phyloP scores from a whole-genome alignment of 2,113 vertebrate genomes.

The Aphyosemion australe region DNA sequence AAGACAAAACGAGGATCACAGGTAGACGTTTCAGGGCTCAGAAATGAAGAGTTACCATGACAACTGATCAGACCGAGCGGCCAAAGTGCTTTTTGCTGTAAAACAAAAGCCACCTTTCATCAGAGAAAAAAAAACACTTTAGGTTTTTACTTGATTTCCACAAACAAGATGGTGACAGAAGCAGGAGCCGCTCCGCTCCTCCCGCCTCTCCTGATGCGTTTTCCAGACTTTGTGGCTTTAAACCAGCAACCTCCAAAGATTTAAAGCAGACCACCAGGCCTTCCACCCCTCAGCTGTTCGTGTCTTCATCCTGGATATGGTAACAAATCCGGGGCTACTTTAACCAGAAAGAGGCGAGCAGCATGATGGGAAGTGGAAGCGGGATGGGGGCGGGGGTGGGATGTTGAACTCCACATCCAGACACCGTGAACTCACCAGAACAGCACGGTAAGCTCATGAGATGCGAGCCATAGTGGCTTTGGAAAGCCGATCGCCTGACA shows the following conservation, averaged over 20 bases:
- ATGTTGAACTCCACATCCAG: slow-evolving; percentile 50
- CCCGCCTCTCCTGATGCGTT: slow-evolving; percentile 23
- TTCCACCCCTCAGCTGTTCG: not conserved
- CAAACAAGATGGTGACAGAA: slow-evolving; percentile 8
- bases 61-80: slow-evolving; percentile 10
- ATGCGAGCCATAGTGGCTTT: slow-evolving; percentile 61
- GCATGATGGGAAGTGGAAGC: slow-evolving; percentile 20
- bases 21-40: not conserved
- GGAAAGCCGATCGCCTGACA: slow-evolving; percentile 72
- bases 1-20: slow-evolving; percentile 10
- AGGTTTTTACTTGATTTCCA: too few relatives aligned
- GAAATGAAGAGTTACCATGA: slow-evolving; percentile 17
- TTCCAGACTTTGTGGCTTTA: slow-evolving; percentile 27
- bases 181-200: slow-evolving; percentile 1
- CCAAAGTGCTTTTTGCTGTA: slow-evolving; percentile 33
- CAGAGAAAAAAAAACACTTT: not conserved
- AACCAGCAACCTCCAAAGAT: slow-evolving; percentile 19
- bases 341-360: slow-evolving; percentile 8
- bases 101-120: slow-evolving; percentile 19
- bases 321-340: not conserved
- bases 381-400: not conserved
- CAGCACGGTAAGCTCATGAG: slow-evolving; percentile 66
- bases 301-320: not conserved
- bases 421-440: slow-evolving; percentile 60
- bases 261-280: not conserved